phyloP scores from a whole-genome alignment of 2,797 vertebrate species.

The Toxotes lorentzi region DNA sequence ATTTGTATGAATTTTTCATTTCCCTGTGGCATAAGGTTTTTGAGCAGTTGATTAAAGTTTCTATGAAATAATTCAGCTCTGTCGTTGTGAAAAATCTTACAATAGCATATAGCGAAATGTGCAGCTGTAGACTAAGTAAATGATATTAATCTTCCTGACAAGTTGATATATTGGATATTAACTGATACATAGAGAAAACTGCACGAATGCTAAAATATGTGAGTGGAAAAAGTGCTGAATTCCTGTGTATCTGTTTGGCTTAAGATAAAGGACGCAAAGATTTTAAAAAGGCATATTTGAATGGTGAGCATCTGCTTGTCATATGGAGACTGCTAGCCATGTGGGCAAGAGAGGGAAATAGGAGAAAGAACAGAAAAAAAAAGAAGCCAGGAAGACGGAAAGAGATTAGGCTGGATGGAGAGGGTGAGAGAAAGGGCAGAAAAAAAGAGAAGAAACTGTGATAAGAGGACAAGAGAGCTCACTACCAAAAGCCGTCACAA shows the following conservation, averaged over 20 bases:
- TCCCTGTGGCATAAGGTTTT: constrained; percentile 43
- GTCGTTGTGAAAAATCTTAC: constrained; percentile 55
- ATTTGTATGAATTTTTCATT: constrained; percentile 57
- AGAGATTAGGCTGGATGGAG: constrained; percentile 24
- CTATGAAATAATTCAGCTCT: constrained; percentile 64
- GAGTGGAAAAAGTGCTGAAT: constrained; percentile 66
- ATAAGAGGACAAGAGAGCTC: constrained; percentile 36
- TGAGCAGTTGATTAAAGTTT: constrained; percentile 63
- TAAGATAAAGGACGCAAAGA: constrained; percentile 71
- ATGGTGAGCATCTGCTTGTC: constrained; percentile 77
- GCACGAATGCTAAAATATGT: constrained; percentile 58
- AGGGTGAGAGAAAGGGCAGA: constrained; percentile 4
- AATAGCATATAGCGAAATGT: constrained; percentile 39
- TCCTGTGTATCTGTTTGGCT: constrained; percentile 71
- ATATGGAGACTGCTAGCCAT: constrained; percentile 62
- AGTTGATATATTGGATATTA: constrained; percentile 70
- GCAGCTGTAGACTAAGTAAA: constrained; percentile 56
- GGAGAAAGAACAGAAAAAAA: constrained; percentile 6
- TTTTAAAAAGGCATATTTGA: constrained; percentile 68
- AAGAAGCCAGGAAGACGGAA: constrained; percentile 11
- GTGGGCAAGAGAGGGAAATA: constrained; percentile 30
- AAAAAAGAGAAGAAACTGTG: constrained; percentile 15
- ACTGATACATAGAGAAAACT: constrained; percentile 56
- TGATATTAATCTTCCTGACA: constrained; percentile 76
- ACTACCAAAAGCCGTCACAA: constrained; percentile 52